phyloP scores from a whole-genome alignment of 2,797 vertebrate species.

The Melanotaenia maccullochi region DNA sequence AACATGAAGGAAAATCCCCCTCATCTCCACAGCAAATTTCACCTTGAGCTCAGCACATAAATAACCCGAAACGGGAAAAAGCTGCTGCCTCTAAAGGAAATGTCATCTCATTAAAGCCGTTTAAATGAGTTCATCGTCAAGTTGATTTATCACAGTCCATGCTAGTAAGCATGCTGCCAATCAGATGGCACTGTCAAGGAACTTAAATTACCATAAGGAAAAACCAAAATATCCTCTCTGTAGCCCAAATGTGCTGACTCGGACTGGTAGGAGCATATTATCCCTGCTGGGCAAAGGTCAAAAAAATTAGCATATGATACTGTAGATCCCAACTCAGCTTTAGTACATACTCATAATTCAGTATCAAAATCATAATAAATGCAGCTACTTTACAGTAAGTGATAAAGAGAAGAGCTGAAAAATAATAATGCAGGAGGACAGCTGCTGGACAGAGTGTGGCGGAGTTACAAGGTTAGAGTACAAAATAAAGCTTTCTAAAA shows the following conservation, averaged over 20 bases:
- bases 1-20: constrained; percentile 29
- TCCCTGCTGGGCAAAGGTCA: background rate
- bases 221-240: background rate
- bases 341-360: background rate
- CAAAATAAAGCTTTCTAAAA: background rate
- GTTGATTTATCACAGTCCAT: background rate
- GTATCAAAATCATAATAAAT: background rate
- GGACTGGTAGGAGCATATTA: background rate
- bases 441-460: background rate
- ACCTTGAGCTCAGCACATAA: constrained; percentile 32
- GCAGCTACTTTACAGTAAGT: background rate
- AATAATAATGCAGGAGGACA: background rate
- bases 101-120: constrained; percentile 39
- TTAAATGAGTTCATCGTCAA: constrained; percentile 12
- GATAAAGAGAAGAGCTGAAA: background rate
- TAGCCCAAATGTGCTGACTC: background rate
- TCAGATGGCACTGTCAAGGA: background rate
- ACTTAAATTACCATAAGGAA: background rate
- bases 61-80: constrained; percentile 28
- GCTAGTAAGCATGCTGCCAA: background rate
- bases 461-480: no score
- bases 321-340: background rate
- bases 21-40: constrained; percentile 18
- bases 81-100: constrained; percentile 31
- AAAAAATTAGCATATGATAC: background rate